Base-by-base conservation (phyloP, 2,797 vertebrate genomes). In the Protosalanx chinensis region DNA sequence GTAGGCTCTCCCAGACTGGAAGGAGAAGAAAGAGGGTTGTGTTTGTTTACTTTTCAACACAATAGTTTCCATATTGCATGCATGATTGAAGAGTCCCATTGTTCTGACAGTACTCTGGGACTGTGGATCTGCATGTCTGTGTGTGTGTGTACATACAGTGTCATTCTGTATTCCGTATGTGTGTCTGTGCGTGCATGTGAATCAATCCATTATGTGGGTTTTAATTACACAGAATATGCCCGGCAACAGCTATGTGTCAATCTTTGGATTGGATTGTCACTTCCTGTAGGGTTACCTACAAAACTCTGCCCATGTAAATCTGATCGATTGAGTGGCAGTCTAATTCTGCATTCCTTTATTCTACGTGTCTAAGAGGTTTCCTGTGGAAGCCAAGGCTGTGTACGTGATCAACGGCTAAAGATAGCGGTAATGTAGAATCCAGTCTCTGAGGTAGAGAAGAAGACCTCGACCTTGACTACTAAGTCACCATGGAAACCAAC, bases 41-140 rank as follows among this genome's bases (percentile, higher is more conserved):
- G 58, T 29, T 35, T 64, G 62, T 64, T 64, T 64, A 41, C 64
- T 51, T 67, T 67, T 46, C 41, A 2, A 67, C 41, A 49, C 35
- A 23, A 20, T 51, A 6, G 64, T 67, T 67, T 67, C 64, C 27
- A 67, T 67, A 29, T 46, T 5, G 46, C 15, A 30, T 41, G 30
- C 64, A 51, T 67, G 64, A 53, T 46, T 29, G 64, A 51, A 67
- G 64, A 67, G 64, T 15, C 64, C 46, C 64, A 16, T 67, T 30
- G 6, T 5, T 27, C 37, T 23, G 46, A 37, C 35, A 64, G 62
- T 16, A 18, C 32, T 18, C 29, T 18, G 29, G 12, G 12, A 16
- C 30, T 64, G 30, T 64, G 61, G 7, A 32, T 33, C 13, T 64
- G 61, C 18, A 5, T 18, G 23, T 51, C 46, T 67, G 23, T 53